Conservation (phyloP, 2,113 vertebrate species). For the Corythornis cristatus region DNA sequence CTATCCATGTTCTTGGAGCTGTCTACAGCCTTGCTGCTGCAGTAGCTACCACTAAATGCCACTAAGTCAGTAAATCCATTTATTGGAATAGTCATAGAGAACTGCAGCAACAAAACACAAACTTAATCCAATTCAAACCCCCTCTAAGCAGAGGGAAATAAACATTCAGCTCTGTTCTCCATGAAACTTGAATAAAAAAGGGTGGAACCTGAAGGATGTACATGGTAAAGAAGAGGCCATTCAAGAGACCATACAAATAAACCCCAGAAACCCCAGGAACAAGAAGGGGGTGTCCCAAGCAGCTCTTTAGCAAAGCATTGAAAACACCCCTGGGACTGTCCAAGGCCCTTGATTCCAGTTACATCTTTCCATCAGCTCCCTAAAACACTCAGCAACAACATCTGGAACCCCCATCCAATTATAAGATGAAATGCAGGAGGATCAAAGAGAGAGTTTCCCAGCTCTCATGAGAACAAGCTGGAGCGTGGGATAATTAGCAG, state of each 20-base stretch:
- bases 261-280: not conserved
- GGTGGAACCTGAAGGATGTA: not conserved
- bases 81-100: slow-evolving; percentile 18
- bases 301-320: not conserved
- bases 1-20: not conserved
- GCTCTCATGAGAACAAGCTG: slow-evolving; percentile 17
- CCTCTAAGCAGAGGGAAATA: not conserved
- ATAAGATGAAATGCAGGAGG: slow-evolving; percentile 16
- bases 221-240: not conserved
- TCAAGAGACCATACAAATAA: not conserved
- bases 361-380: not conserved
- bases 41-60: not conserved
- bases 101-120: slow-evolving; percentile 8
- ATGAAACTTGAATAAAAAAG: not conserved
- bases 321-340: not conserved
- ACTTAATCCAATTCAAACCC: not conserved
- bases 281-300: not conserved
- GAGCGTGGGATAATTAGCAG: slow-evolving; percentile 45
- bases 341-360: not conserved
- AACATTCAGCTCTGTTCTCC: not conserved
- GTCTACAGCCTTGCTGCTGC: not conserved
- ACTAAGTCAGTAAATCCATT: slow-evolving; percentile 45
- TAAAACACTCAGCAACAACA: not conserved
- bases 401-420: slow-evolving; percentile 20
- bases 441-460: slow-evolving; percentile 49